These are phyloP conservation scores for Phrynocephalus vlangalii DNA, from an alignment of 2,797 vertebrate species.

Conservation along the genomic window DNA sequence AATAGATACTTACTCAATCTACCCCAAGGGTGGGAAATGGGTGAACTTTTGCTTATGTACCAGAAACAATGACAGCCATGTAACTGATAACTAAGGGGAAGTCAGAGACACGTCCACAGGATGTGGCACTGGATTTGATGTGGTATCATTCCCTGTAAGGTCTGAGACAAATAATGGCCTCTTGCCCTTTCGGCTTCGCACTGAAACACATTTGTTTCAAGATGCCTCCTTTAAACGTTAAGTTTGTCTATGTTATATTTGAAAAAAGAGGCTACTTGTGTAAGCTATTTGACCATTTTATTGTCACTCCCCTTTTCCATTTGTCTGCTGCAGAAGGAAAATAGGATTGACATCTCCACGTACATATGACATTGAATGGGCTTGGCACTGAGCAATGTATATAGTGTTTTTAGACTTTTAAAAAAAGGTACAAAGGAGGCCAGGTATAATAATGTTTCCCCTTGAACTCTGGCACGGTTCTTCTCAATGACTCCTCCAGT, in stretches of 20 bases:
- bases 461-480: background rate
- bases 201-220: constrained; percentile 78
- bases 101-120: constrained; percentile 69
- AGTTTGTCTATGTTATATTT: constrained; percentile 76
- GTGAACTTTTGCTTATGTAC: constrained; percentile 72
- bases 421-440: background rate
- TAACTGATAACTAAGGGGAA: constrained; percentile 67
- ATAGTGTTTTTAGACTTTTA: background rate
- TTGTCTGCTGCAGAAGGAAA: constrained; percentile 39
- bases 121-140: constrained; percentile 66
- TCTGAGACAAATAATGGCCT: constrained; percentile 81
- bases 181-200: constrained; percentile 80
- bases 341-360: background rate
- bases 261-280: constrained; percentile 77
- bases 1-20: constrained; percentile 39
- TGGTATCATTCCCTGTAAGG: constrained; percentile 72
- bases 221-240: constrained; percentile 78
- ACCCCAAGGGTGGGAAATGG: constrained; percentile 17
- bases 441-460: background rate
- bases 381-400: constrained; percentile 11
- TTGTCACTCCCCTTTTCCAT: constrained; percentile 30
- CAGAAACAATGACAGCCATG: constrained; percentile 64
- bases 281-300: constrained; percentile 75
- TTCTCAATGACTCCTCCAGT: background rate
- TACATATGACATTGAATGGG: background rate